phyloP scores from a whole-genome alignment of 2,888 invertebrate species.

The Ornithoptera alexandrae region DNA sequence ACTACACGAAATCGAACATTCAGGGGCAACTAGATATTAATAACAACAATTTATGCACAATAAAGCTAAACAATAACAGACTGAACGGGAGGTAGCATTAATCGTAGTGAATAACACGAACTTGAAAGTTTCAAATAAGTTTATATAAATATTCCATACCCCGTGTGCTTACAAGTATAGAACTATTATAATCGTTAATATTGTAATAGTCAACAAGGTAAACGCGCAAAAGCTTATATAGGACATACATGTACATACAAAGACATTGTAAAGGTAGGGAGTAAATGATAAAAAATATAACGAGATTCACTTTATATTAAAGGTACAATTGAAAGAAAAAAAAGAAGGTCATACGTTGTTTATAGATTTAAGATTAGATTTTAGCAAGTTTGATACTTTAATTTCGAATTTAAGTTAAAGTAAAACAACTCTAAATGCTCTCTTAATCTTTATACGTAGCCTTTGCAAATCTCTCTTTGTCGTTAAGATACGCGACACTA shows the following conservation, averaged over 20 bases:
- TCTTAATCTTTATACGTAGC: slow-evolving; percentile 1
- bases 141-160: slow-evolving; percentile 42
- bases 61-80: slow-evolving; percentile 40
- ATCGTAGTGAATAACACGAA: slow-evolving; percentile 34
- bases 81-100: slow-evolving; percentile 45
- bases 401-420: slow-evolving; percentile 37
- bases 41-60: slow-evolving; percentile 42
- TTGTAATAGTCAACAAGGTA: slow-evolving; percentile 77
- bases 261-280: slow-evolving; percentile 63
- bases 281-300: slow-evolving; percentile 73
- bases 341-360: slow-evolving; percentile 46
- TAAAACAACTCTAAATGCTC: slow-evolving; percentile 23
- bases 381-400: slow-evolving; percentile 39
- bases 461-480: slow-evolving; percentile 29
- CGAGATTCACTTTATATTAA: slow-evolving; percentile 47
- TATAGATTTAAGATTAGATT: slow-evolving; percentile 44
- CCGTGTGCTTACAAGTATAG: slow-evolving; percentile 48
- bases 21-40: slow-evolving; percentile 50
- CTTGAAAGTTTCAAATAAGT: slow-evolving; percentile 33
- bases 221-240: slow-evolving; percentile 71
- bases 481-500: slow-evolving; percentile 50
- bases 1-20: slow-evolving; percentile 67
- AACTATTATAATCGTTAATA: slow-evolving; percentile 53
- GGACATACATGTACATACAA: slow-evolving; percentile 42
- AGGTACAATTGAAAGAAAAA: slow-evolving; percentile 45